Base-by-base conservation (phyloP, 1,140 invertebrate genomes). In the Rhyzopertha dominica region DNA sequence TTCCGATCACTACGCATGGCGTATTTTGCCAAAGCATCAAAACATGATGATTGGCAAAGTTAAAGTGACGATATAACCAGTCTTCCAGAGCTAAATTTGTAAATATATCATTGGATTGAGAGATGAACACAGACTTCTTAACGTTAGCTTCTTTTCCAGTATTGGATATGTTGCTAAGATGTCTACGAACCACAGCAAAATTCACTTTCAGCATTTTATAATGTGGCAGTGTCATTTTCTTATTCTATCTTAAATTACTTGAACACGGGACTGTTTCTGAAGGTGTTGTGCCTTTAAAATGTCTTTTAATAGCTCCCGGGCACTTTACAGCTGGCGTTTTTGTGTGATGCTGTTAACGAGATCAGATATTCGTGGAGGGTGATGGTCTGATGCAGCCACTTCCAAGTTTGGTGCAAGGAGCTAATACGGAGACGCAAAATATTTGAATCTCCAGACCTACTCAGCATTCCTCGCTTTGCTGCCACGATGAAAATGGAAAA, bases 21-120 rank as follows among this genome's bases (percentile, higher is more conserved):
- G 84, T 74, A 71, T 97, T 99, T 35, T 81, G 74, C 90, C 92
- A 98, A 26, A 97, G 67, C 56, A 98, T 73, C 57, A 98, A 70
- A 1, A 95, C 69, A 63, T 90, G 85, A 55, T 90, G 80, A 40
- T 85, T 80, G 2, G 70, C 75, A 50, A 94, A 90, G 65, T 93
- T 79, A 55, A 78, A 81, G 63, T 94, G 87, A 30, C 77, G 78
- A 67, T 94, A 95, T 31, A 97, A 70, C 93, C 93, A 97, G 62
- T 96, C 88, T 72, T 98, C 93, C 5, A 97, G 67, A 9, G 94
- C 92, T 54, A 97, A 67, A 72, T 97, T 98, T 1, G 83, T 84
- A 62, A 82, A 94, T 40, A 98, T 84, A 66, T 95, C 82, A 47
- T 78, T 80, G 0, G 90, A 93, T 66, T 90, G 86, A 0, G 93